phyloP scores from a whole-genome alignment of 2,797 vertebrate species.

The Clarias pachynema region DNA sequence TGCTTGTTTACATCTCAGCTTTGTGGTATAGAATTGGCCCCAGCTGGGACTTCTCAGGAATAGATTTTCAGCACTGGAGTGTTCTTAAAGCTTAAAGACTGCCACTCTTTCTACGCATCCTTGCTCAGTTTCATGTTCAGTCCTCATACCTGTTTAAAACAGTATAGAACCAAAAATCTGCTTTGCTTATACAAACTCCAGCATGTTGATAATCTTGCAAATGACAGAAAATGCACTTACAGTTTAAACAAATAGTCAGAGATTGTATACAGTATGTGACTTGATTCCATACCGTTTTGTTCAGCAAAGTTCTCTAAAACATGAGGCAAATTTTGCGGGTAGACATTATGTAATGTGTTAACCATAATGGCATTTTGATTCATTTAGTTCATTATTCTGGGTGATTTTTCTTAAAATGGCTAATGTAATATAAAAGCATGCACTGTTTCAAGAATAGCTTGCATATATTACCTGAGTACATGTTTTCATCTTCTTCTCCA shows the following conservation, averaged over 20 bases:
- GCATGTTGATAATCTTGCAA: background rate
- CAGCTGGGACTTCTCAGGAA: slow-evolving; percentile 48
- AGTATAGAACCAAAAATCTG: background rate
- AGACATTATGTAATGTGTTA: background rate
- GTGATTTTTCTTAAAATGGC: background rate
- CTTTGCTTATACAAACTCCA: background rate
- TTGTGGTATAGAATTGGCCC: slow-evolving; percentile 54
- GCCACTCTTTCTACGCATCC: slow-evolving; percentile 15
- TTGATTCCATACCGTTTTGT: background rate
- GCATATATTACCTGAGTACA: background rate
- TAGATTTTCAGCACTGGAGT: slow-evolving; percentile 41
- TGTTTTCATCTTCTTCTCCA: background rate
- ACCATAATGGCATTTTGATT: background rate
- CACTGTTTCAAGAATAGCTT: background rate
- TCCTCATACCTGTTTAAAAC: background rate
- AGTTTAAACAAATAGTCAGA: background rate
- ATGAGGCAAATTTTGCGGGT: background rate
- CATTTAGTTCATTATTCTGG: background rate
- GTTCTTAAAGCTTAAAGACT: slow-evolving; percentile 40
- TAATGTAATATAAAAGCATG: background rate
- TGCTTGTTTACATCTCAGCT: slow-evolving; percentile 72
- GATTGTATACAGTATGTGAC: background rate
- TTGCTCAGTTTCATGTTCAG: background rate
- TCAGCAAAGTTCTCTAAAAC: background rate
- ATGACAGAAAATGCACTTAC: background rate